A percentile compares a stretch with the other conserved stretches of the same genome.
These are phyloP conservation scores for Diuraphis noxia DNA, from an alignment of 1,140 invertebrate genomes.

Conservation along the genomic window DNA sequence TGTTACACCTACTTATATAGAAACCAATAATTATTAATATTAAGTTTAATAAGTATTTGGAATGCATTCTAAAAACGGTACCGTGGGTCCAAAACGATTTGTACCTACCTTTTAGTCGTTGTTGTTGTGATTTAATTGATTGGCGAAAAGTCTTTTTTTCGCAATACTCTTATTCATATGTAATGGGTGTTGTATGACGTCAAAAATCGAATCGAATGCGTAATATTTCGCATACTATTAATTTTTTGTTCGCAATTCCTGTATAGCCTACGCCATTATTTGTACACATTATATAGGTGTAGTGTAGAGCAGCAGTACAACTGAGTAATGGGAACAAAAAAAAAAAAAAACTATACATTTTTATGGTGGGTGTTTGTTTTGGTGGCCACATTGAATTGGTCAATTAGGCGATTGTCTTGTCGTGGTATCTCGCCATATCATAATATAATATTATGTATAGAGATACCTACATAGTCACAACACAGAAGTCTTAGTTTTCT, in stretches of 20 bases:
- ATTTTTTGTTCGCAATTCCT: conserved; percentile 19
- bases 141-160: not conserved
- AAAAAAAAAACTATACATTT: not conserved
- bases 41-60: not conserved
- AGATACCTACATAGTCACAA: too few species aligned
- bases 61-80: not conserved
- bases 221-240: conserved; percentile 15
- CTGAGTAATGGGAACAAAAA: not conserved
- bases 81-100: not conserved
- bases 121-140: not conserved
- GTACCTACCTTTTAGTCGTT: not conserved
- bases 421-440: not conserved
- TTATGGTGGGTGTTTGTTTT: conserved; percentile 41
- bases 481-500: not conserved
- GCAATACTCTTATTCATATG: not conserved
- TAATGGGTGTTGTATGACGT: conserved; percentile 29
- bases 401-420: conserved; percentile 45
- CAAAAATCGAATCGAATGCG: conserved; percentile 22
- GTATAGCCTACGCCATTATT: conserved; percentile 24
- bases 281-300: not conserved
- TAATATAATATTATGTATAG: not conserved
- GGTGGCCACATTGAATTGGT: conserved; percentile 47
- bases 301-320: too few species aligned
- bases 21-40: not conserved
- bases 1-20: not conserved